phyloP scores from a whole-genome alignment of 2,113 vertebrate genomes.

The Brienomyrus brachyistius region DNA sequence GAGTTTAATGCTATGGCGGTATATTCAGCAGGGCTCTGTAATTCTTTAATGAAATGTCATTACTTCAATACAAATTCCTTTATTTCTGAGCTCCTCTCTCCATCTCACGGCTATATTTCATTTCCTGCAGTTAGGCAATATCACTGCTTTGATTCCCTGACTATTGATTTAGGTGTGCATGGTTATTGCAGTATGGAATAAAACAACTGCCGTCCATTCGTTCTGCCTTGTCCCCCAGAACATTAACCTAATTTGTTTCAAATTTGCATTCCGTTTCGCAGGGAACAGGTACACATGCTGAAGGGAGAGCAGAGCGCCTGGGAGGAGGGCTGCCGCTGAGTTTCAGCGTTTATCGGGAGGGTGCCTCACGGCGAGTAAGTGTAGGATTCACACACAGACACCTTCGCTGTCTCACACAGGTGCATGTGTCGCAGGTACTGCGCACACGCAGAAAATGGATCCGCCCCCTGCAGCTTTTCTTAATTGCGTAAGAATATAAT shows the following conservation, averaged over 20 bases:
- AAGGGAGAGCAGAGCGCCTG: slow-evolving; percentile 63
- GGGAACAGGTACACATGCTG: slow-evolving; percentile 79
- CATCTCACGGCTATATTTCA: slow-evolving; percentile 76
- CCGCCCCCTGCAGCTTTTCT: not conserved
- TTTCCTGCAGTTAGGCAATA: slow-evolving; percentile 75
- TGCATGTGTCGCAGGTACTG: not conserved
- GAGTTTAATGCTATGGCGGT: slow-evolving; percentile 73
- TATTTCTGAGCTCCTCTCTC: slow-evolving; percentile 61
- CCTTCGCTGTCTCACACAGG: not conserved
- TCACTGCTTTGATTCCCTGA: slow-evolving; percentile 78
- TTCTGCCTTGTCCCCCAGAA: slow-evolving; percentile 81
- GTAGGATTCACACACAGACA: not conserved
- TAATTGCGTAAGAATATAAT: not conserved
- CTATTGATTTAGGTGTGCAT: slow-evolving; percentile 93
- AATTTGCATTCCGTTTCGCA: slow-evolving; percentile 86
- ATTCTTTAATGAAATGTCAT: slow-evolving; percentile 86
- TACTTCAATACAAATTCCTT: slow-evolving; percentile 87
- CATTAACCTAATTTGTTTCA: slow-evolving; percentile 83
- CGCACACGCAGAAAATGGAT: not conserved
- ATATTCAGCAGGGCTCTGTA: slow-evolving; percentile 67
- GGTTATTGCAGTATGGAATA: slow-evolving; percentile 91
- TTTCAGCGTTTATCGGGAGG: not conserved
- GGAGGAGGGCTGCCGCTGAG: slow-evolving; percentile 55
- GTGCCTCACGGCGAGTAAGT: too few species aligned
- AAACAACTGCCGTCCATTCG: slow-evolving; percentile 73